Base-by-base conservation (phyloP, 2,888 invertebrate genomes). In the Proisotoma minuta region DNA sequence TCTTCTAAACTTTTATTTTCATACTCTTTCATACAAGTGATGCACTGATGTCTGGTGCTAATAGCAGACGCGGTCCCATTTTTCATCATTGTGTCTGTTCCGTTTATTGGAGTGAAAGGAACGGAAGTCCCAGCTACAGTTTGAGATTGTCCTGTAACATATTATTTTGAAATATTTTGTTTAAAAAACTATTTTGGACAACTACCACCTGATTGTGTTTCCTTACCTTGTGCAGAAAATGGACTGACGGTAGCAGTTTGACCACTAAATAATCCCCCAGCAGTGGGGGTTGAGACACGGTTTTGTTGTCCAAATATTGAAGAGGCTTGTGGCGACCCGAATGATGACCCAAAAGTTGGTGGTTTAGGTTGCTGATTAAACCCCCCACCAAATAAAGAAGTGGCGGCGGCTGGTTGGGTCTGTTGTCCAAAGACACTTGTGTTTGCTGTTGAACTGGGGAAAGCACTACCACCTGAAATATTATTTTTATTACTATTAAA, bases 1-100 rank as follows among this genome's bases (percentile, higher is more conserved):
- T 99, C 99, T 79, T 99, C 99, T 24, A 98, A 79, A 0, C 93
- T 93, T 78, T 98, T 99, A 53, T 78, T 79, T 76, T 98, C 97
- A 77, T 98, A 99, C 77, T 98, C 96, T 81, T 96, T 95, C 99
- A 99, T 99, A 62, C 93, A 93, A 0, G 95, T 95, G 65, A 99
- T 97, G 78, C 97, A 97, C 77, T 96, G 91, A 77, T 96, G 94
- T 74, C 92, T 87, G 0, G 96, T 98, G 74, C 85, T 91, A 70
- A 99, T 93, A 69, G 84, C 90, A 76, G 87, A 87, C 2, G 89
- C 85, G 2, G 85, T 83, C 0, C 94, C 93, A 69, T 87, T 87
- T 78, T 96, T 96, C 75, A 92, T 84, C 80, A 96, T 87, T 0
- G 93, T 89, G 76, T 99, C 99, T 0, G 88, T 89, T 1, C 94